phyloP scores from a whole-genome alignment of 2,113 vertebrate genomes.

The Catharus fuscescens region DNA sequence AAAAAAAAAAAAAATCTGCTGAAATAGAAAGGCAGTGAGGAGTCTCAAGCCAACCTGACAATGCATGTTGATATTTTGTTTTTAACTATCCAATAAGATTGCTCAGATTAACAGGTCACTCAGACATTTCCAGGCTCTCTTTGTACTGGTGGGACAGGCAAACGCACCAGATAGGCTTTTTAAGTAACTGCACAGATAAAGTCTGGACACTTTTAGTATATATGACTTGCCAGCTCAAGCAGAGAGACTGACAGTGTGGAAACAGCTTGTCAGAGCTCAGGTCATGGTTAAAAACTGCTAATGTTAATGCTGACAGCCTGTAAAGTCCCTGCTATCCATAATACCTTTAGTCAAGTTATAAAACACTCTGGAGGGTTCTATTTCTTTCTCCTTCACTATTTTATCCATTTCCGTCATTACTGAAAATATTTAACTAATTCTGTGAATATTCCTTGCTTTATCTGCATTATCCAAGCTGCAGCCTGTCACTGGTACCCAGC shows the following conservation, averaged over 20 bases:
- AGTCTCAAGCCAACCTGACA: conserved; percentile 51
- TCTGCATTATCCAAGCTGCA: not conserved
- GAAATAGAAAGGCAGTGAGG: conserved; percentile 32
- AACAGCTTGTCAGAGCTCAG: conserved; percentile 71
- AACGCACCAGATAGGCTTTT: conserved; percentile 56
- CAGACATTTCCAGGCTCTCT: conserved; percentile 51
- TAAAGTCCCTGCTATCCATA: conserved; percentile 62
- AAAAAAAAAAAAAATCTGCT: conserved; percentile 1
- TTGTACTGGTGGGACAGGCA: conserved; percentile 8
- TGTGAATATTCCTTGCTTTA: not conserved
- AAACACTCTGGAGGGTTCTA: conserved; percentile 27
- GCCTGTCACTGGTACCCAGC: not conserved
- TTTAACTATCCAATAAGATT: conserved; percentile 58
- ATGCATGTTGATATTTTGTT: conserved; percentile 46
- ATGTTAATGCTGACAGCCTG: conserved; percentile 70
- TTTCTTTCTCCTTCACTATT: not conserved
- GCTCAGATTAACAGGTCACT: conserved; percentile 56
- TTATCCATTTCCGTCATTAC: not conserved
- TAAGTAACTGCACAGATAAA: conserved; percentile 62
- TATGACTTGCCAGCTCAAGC: conserved; percentile 66
- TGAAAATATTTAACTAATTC: not conserved
- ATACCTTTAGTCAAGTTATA: conserved; percentile 66
- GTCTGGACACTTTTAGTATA: conserved; percentile 67
- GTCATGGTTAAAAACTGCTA: conserved; percentile 70
- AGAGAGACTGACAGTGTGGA: conserved; percentile 70